phyloP scores from a whole-genome alignment of 2,888 invertebrate species.

The Drosophila falleni region DNA sequence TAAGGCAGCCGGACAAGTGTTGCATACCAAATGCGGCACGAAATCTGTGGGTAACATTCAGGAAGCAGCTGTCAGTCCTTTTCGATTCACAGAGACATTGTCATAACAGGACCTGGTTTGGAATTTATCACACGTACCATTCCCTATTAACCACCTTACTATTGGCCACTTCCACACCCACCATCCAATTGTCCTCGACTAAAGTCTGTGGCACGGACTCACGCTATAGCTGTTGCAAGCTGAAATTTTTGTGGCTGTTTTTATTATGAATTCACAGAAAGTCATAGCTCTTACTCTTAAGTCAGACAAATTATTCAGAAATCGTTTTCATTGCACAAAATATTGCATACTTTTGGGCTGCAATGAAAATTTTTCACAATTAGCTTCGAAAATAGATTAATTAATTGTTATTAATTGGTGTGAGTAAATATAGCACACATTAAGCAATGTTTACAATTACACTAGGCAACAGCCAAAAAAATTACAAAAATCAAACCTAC shows the following conservation, averaged over 20 bases:
- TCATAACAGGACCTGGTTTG: slow-evolving; percentile 44
- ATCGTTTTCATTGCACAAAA: slow-evolving; percentile 10
- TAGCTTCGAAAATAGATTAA: neutral
- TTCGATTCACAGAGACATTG: slow-evolving; percentile 19
- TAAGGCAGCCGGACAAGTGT: slow-evolving; percentile 67
- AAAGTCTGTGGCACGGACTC: slow-evolving; percentile 14
- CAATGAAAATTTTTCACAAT: neutral
- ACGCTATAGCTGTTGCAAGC: neutral
- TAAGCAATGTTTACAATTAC: too few relatives aligned
- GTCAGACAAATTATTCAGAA: slow-evolving; percentile 3
- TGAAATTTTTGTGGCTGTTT: slow-evolving; percentile 11
- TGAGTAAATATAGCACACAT: neutral
- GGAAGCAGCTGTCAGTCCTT: slow-evolving; percentile 24
- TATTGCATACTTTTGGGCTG: slow-evolving; percentile 52
- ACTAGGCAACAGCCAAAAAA: too few relatives aligned
- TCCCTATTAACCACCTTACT: slow-evolving; percentile 19
- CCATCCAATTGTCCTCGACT: slow-evolving; percentile 11
- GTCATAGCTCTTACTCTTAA: slow-evolving; percentile 13
- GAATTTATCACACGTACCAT: slow-evolving; percentile 67
- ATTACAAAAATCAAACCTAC: too few relatives aligned
- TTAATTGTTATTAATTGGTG: neutral
- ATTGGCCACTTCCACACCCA: neutral
- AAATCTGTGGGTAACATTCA: slow-evolving; percentile 17
- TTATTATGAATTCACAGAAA: neutral
- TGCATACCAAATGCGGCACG: slow-evolving; percentile 69